Evolutionary conservation across 2,113 vertebrate species (phyloP).

Genomic region (Muntiacus muntjak): DNA sequence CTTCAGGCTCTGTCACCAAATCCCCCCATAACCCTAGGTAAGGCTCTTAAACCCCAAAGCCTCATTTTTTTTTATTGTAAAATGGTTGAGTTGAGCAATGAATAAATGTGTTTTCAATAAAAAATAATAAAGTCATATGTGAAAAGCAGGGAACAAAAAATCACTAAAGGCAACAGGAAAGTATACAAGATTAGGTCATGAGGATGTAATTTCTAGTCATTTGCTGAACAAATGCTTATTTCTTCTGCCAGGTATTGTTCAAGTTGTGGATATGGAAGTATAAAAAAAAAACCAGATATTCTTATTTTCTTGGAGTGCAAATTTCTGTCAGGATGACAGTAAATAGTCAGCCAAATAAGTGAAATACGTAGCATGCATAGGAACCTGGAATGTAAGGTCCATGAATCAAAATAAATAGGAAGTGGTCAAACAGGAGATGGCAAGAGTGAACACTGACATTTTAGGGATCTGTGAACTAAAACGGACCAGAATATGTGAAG

Average conservation of each 20-base stretch:
- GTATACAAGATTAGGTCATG: not conserved
- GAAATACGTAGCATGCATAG: not conserved
- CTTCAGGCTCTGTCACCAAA: not conserved
- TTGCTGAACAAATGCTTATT: not conserved
- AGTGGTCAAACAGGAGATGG: not conserved
- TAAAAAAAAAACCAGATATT: not conserved
- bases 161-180: not conserved
- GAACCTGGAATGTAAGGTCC: not conserved
- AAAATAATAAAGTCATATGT: not conserved
- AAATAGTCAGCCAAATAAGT: not conserved
- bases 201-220: not conserved
- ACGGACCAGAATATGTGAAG: not conserved
- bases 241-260: not conserved
- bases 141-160: not conserved
- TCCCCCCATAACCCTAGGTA: not conserved
- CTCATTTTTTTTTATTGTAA: not conserved
- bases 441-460: not conserved
- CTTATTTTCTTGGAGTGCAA: not conserved
- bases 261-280: not conserved
- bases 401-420: not conserved
- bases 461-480: not conserved
- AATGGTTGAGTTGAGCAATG: not conserved
- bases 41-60: not conserved
- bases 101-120: not conserved
- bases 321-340: not conserved